A percentile compares a stretch with the other conserved stretches of the same genome.
Conservation (phyloP, 2,888 invertebrate genomes). For the Sphaerophoria rueppellii region DNA sequence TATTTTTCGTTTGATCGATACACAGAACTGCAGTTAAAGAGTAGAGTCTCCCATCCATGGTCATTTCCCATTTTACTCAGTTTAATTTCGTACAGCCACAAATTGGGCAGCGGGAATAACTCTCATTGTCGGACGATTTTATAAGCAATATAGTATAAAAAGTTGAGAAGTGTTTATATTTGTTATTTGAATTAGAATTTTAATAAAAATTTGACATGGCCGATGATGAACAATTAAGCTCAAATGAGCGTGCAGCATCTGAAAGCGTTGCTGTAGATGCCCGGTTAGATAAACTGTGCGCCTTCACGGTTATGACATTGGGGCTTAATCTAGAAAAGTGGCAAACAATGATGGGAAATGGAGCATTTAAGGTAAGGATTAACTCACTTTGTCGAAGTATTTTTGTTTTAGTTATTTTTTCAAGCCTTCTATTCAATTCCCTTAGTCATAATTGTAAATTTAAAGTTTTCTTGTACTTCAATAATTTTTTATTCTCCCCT, state of each 20-base stretch:
- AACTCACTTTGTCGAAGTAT: no score
- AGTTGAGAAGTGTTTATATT: background rate
- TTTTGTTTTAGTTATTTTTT: background rate
- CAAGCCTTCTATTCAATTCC: no score
- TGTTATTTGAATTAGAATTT: background rate
- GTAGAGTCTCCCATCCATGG: constrained; percentile 23
- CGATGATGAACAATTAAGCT: constrained; percentile 16
- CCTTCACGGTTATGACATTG: constrained; percentile 88
- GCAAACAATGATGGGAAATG: constrained; percentile 89
- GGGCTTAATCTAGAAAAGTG: constrained; percentile 94
- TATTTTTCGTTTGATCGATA: constrained; percentile 80
- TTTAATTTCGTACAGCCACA: constrained; percentile 6
- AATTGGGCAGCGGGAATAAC: background rate
- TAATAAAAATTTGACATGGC: constrained; percentile 15
- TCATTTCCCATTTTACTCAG: constrained; percentile 56
- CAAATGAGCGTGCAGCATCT: background rate
- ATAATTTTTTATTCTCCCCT: no score
- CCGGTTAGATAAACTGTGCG: constrained; percentile 90
- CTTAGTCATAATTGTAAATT: no score
- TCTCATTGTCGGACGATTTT: no score
- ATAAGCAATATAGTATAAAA: background rate
- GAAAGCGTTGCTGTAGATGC: constrained; percentile 85
- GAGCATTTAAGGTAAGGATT: constrained; percentile 85
- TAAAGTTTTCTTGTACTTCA: no score
- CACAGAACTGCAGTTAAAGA: constrained; percentile 71